These are phyloP conservation scores for Notothenia coriiceps DNA, from an alignment of 2,113 vertebrate genomes.

Conservation along the genomic window DNA sequence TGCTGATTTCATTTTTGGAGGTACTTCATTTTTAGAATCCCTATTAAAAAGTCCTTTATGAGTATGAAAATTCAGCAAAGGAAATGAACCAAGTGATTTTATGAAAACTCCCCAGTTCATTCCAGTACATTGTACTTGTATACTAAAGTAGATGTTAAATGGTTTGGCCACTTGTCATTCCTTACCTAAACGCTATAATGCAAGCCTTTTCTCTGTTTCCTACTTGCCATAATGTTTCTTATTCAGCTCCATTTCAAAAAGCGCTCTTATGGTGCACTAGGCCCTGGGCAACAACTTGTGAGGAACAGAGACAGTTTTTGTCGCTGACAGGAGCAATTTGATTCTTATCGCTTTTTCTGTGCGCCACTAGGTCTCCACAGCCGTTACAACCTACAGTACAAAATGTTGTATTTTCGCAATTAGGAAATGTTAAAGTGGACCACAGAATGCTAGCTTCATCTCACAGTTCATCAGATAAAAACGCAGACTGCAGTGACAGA, in stretches of 20 bases:
- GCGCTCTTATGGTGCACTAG: slow-evolving; percentile 11
- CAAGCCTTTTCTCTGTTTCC: slow-evolving; percentile 31
- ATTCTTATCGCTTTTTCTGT: slow-evolving; percentile 72
- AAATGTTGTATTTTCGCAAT: slow-evolving; percentile 48
- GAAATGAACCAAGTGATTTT: neutral
- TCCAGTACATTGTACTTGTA: slow-evolving; percentile 11
- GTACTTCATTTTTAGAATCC: slow-evolving; percentile 28
- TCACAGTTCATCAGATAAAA: slow-evolving; percentile 59
- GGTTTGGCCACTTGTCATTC: slow-evolving; percentile 28
- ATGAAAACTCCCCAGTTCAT: slow-evolving; percentile 1
- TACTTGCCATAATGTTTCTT: slow-evolving; percentile 29
- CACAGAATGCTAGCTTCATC: slow-evolving; percentile 32
- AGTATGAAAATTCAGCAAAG: slow-evolving; percentile 32
- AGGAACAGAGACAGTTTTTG: slow-evolving; percentile 72
- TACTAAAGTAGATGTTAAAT: slow-evolving; percentile 27
- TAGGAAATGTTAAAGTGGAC: slow-evolving; percentile 64
- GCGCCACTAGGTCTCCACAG: slow-evolving; percentile 65
- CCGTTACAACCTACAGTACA: slow-evolving; percentile 29
- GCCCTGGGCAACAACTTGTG: slow-evolving; percentile 35
- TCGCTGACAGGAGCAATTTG: slow-evolving; percentile 62
- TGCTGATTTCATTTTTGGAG: neutral
- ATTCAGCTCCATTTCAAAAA: slow-evolving; percentile 55
- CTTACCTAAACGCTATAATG: slow-evolving; percentile 28
- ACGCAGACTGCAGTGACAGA: slow-evolving; percentile 43
- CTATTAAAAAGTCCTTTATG: slow-evolving; percentile 31